These are phyloP conservation scores for Mormoops blainvillei DNA, from an alignment of 2,113 vertebrate species.

Conservation along the genomic window DNA sequence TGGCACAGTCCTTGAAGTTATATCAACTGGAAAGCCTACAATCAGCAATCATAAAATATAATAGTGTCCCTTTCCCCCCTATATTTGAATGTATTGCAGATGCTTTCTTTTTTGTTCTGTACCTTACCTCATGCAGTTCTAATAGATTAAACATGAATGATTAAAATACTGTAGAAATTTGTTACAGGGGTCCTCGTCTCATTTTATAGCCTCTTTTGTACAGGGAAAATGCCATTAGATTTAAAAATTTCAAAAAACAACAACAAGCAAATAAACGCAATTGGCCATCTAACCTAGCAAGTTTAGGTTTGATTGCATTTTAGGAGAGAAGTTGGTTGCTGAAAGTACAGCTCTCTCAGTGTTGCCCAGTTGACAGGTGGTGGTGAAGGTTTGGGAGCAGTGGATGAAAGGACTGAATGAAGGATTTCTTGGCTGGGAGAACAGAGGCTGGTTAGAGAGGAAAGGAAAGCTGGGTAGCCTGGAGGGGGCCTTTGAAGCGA, in stretches of 20 bases:
- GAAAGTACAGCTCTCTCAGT: background rate
- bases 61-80: background rate
- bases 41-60: background rate
- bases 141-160: background rate
- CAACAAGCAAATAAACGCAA: background rate
- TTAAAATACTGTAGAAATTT: background rate
- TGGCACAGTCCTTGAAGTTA: background rate
- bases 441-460: background rate
- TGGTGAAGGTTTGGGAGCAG: background rate
- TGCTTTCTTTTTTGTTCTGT: background rate
- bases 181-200: background rate
- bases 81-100: background rate
- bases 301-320: background rate
- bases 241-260: slow-evolving; percentile 29
- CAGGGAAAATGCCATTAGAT: background rate
- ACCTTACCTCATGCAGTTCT: background rate
- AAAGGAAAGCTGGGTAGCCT: slow-evolving; percentile 34
- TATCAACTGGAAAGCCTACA: background rate
- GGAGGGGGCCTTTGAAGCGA: slow-evolving; percentile 52
- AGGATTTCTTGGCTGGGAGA: slow-evolving; percentile 23
- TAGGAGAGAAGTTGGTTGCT: background rate
- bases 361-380: background rate
- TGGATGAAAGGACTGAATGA: background rate
- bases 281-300: background rate
- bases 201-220: background rate